Conservation (phyloP, 2,888 invertebrate species). For the Carabus problematicus region DNA sequence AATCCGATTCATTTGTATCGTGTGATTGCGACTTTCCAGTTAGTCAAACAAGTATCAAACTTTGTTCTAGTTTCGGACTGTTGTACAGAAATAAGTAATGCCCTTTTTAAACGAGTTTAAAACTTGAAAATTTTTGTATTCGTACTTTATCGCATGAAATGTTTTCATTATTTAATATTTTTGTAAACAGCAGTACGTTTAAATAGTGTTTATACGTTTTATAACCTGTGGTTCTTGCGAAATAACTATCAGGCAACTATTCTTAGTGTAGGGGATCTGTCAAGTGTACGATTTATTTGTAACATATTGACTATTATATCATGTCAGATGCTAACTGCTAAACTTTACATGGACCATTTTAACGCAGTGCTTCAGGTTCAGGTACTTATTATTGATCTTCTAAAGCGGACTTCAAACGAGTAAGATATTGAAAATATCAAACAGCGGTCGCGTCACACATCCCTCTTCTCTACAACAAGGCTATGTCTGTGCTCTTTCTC, state of each 20-base stretch:
- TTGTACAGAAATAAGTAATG: constrained; percentile 25
- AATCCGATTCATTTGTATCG: constrained; percentile 17
- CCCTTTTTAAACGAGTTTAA: constrained; percentile 26
- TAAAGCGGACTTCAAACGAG: constrained; percentile 42
- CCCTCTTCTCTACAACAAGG: constrained; percentile 1
- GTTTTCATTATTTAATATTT: too few relatives aligned
- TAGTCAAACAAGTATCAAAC: constrained; percentile 42
- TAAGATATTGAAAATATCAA: constrained; percentile 35
- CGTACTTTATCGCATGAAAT: neutral
- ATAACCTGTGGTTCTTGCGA: constrained; percentile 13
- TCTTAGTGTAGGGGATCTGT: constrained; percentile 27
- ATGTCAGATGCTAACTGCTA: constrained; percentile 31
- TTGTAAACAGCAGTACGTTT: neutral
- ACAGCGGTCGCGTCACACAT: constrained; percentile 15
- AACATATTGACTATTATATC: constrained; percentile 31
- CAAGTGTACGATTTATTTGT: constrained; percentile 26
- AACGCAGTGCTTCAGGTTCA: constrained; percentile 39
- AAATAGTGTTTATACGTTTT: constrained; percentile 9
- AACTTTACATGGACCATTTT: constrained; percentile 42
- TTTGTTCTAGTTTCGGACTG: constrained; percentile 38
- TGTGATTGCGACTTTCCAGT: constrained; percentile 37
- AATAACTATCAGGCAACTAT: constrained; percentile 26
- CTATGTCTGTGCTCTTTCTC: neutral
- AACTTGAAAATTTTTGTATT: neutral
- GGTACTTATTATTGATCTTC: constrained; percentile 39